These are phyloP conservation scores for Oscheius sp. DNA, from an alignment of 2,888 invertebrate genomes.

Conservation along the genomic window DNA sequence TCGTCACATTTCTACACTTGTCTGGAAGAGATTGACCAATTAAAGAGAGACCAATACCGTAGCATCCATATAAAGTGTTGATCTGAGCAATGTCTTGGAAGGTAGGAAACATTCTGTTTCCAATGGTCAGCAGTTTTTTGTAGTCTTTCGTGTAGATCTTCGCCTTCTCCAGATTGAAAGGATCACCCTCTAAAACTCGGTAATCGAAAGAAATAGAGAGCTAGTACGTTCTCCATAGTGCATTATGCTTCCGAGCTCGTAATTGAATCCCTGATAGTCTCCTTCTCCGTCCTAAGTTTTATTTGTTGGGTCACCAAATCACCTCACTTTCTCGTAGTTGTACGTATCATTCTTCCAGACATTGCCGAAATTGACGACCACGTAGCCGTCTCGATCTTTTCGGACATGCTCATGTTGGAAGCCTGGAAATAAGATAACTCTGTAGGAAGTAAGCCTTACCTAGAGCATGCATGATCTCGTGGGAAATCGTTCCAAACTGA, in stretches of 20 bases:
- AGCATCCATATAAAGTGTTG: slow-evolving; percentile 53
- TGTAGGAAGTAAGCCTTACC: slow-evolving; percentile 5
- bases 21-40: neutral
- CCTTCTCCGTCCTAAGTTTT: slow-evolving; percentile 9
- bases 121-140: slow-evolving; percentile 50
- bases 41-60: slow-evolving; percentile 28
- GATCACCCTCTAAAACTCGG: slow-evolving; percentile 43
- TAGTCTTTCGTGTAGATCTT: slow-evolving; percentile 48
- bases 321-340: slow-evolving; percentile 15
- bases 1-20: neutral
- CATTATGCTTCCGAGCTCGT: slow-evolving; percentile 62
- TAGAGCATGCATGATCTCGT: slow-evolving; percentile 57
- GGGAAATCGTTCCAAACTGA: slow-evolving; percentile 52
- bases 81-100: slow-evolving; percentile 54
- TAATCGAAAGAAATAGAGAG: neutral
- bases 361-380: slow-evolving; percentile 43
- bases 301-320: neutral
- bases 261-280: slow-evolving; percentile 36
- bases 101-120: slow-evolving; percentile 53
- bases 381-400: slow-evolving; percentile 51
- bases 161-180: slow-evolving; percentile 41
- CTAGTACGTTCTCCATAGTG: slow-evolving; percentile 44
- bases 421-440: slow-evolving; percentile 1
- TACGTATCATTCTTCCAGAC: slow-evolving; percentile 15
- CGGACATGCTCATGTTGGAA: slow-evolving; percentile 60